Evolutionary conservation across 1,140 invertebrate genomes (phyloP), one percentile per base, ranked within the genome.

Genomic region (Lepidurus arcticus): DNA sequence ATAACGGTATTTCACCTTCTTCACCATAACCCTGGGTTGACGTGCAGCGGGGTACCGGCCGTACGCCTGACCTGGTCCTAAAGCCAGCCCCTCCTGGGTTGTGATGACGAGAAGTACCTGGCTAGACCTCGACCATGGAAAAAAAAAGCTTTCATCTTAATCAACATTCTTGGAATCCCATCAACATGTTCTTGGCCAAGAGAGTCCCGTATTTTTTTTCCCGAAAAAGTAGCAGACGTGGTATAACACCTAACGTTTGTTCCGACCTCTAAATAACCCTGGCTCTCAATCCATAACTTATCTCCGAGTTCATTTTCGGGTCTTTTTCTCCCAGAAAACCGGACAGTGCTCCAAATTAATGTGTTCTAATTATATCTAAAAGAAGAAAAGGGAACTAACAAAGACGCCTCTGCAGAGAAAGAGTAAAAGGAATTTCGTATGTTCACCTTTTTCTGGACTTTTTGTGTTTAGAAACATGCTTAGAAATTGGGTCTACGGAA

Each of bases 1-100:
- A 21, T 65, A 65, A 65, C 53, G 53, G 53, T 65, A 65, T 65
- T 21, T 21, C 53, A 65, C 53, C 53, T 65, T 65, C 53, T 21
- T 65, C 13, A 65, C 13, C 53, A 21, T 65, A 65, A 65, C 53
- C 53, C 53, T 13, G 53, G 53, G 53, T 65, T 65, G 53, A 65
- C 53, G 53, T 65, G 53, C 53, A 3, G 53, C 53, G 53, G 53
- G 53, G 21, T 65, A 16, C 53, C 53, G 53, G 53, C 53, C 16
- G 53, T 65, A 65, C 53, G 53, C 16, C 9, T 65, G 53, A 65
- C 53, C 53, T 65, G 53, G 53, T 65, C 53, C 16, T 65, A 11
- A 16, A 16, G 21, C 16, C 4, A 65, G n/a, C 16, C 6, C 53
- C 53, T 65, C 21, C 9, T 13, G 16, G 8, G 16, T 65, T 13